A percentile compares a stretch with the other conserved stretches of the same genome.
These are phyloP conservation scores for Protobothrops mucrosquamatus DNA, from an alignment of 2,113 vertebrate species.

Conservation along the genomic window DNA sequence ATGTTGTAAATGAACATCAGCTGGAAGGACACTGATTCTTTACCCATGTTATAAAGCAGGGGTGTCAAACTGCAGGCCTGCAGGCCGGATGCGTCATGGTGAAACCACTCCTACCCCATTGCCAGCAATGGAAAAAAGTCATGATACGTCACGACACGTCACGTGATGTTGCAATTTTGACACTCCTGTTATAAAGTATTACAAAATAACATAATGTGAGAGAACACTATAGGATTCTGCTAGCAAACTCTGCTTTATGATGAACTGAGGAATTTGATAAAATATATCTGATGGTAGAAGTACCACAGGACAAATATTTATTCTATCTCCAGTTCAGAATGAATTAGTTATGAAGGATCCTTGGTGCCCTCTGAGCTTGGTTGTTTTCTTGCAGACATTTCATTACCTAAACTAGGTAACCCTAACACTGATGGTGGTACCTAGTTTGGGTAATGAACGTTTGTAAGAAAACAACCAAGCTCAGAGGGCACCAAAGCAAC, in stretches of 20 bases:
- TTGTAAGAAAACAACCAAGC: too few relatives aligned
- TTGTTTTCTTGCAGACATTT: background rate
- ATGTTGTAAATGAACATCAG: background rate
- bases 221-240: background rate
- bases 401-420: too few relatives aligned
- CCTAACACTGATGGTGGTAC: too few relatives aligned
- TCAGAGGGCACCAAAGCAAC: too few relatives aligned
- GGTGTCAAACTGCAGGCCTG: too few relatives aligned
- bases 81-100: too few relatives aligned
- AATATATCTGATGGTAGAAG: background rate
- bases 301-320: background rate
- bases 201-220: rapidly evolving
- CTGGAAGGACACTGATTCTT: background rate
- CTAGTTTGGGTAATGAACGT: too few relatives aligned
- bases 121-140: too few relatives aligned
- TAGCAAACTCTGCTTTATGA: background rate
- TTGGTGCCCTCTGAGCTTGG: background rate
- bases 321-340: background rate
- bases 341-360: background rate
- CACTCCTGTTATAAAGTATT: background rate
- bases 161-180: too few relatives aligned
- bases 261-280: background rate
- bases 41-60: background rate
- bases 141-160: too few relatives aligned
- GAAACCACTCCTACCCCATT: too few relatives aligned